Evolutionary conservation across 1,140 invertebrate genomes (phyloP), one percentile per base, ranked within the genome.

Genomic region (Drosophila tristis): DNA sequence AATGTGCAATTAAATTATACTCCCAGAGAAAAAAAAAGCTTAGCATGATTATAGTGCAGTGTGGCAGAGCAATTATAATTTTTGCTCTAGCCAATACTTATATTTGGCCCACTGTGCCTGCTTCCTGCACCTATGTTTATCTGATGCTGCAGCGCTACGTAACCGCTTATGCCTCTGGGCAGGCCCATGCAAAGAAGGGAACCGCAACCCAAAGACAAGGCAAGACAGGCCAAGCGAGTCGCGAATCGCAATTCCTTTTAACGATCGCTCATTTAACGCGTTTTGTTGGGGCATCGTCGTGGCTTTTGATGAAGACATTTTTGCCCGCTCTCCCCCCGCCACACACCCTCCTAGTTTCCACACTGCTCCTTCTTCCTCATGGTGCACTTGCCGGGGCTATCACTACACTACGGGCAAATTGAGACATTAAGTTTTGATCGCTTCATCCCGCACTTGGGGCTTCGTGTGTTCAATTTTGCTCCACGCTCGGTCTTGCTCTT

Each of bases 221-320:
- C 31, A 31, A 31, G 29, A 8, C 7, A 64, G 50, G 39, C 68
- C 57, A 73, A 74, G 73, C 73, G 63, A 68, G 66, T 57, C 60
- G 57, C 62, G 66, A 82, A 68, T 75, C 62, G 74, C 81, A 64
- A 67, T 81, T 81, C 78, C 75, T 66, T 82, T 87, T 87, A 86
- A 87, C 82, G 82, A 87, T 87, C 84, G 84, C 82, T 79, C 82
- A 82, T 87, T 87, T 87, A 87, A 89, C 82, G 82, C 84, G 84
- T 89, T 87, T 87, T 70, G 64, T 58, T 71, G 74, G 78, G 78
- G 35, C 35, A 39, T 39, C 59, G 72, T 76, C 61, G 78, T 78
- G 68, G 61, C 25, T 86, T 81, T 86, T 87, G 80, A 89, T 87
- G 78, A 87, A 89, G 82, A 82, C 84, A 87, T 87, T 87, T 29